These are phyloP conservation scores for Lithophane semibrunnea DNA, from an alignment of 2,888 invertebrate genomes.

Conservation along the genomic window DNA sequence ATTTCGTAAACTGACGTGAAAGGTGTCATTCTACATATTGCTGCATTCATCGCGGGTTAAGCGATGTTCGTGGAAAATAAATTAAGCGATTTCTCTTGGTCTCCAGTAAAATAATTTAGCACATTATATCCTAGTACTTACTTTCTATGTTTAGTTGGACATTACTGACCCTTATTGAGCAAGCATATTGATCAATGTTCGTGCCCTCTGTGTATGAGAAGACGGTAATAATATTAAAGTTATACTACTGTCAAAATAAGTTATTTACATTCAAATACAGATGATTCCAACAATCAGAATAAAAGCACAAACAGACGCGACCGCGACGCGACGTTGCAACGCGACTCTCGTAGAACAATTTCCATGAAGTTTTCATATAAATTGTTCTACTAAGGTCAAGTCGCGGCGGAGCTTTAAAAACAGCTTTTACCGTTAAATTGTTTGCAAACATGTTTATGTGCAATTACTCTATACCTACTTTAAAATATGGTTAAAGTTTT, in stretches of 20 bases:
- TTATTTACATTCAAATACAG: too few relatives aligned
- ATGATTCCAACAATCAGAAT: too few relatives aligned
- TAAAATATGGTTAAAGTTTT: conserved; percentile 38
- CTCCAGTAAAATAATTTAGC: conserved; percentile 17
- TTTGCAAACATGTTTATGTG: conserved; percentile 35
- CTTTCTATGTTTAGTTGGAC: background rate
- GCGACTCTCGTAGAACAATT: too few relatives aligned
- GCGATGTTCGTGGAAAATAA: conserved; percentile 33
- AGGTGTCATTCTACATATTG: conserved; percentile 33
- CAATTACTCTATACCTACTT: conserved; percentile 14
- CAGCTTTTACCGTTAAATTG: background rate
- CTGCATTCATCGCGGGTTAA: conserved; percentile 27
- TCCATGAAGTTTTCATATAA: too few relatives aligned
- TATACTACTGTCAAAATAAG: too few relatives aligned
- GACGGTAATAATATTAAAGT: background rate
- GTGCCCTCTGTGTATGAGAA: background rate
- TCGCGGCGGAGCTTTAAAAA: background rate
- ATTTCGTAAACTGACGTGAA: conserved; percentile 24
- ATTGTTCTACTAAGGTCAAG: too few relatives aligned
- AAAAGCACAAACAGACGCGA: too few relatives aligned
- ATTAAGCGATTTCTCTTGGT: conserved; percentile 44
- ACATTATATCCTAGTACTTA: conserved; percentile 6
- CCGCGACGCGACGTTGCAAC: too few relatives aligned
- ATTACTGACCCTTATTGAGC: background rate
- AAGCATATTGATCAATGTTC: background rate